A percentile compares a stretch with the other conserved stretches of the same genome.
phyloP scores from a whole-genome alignment of 2,888 invertebrate genomes.

The Charanyca ferruginea region DNA sequence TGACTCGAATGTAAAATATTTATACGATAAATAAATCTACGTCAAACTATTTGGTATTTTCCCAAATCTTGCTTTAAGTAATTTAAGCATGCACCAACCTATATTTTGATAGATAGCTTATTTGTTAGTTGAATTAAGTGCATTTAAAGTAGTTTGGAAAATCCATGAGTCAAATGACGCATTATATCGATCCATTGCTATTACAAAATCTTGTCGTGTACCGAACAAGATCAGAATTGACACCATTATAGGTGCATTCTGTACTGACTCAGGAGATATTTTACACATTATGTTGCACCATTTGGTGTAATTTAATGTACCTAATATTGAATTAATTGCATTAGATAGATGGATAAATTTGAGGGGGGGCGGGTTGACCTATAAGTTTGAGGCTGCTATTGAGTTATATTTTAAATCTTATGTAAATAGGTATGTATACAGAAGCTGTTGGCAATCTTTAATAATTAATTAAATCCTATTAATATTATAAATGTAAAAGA shows the following conservation, averaged over 20 bases:
- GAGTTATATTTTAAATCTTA: too few relatives aligned
- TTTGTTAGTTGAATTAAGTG: slow-evolving; percentile 2
- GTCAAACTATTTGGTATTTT: slow-evolving; percentile 23
- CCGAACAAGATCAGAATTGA: slow-evolving; percentile 13
- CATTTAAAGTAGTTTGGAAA: slow-evolving; percentile 23
- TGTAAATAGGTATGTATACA: too few relatives aligned
- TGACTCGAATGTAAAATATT: slow-evolving; percentile 47
- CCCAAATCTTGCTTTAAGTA: slow-evolving; percentile 13
- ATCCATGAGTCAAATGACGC: slow-evolving; percentile 30
- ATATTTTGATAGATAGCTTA: slow-evolving; percentile 1
- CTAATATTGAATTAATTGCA: too few relatives aligned
- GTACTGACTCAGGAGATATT: slow-evolving; percentile 21
- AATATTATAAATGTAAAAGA: too few relatives aligned
- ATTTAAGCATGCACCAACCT: neutral
- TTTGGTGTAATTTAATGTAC: neutral
- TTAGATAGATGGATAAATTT: too few relatives aligned
- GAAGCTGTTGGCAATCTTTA: too few relatives aligned
- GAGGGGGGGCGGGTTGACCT: too few relatives aligned
- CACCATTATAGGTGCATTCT: slow-evolving; percentile 3
- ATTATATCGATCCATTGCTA: neutral
- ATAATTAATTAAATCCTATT: too few relatives aligned
- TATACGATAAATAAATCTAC: slow-evolving; percentile 8
- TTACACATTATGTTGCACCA: neutral
- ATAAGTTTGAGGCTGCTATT: too few relatives aligned
- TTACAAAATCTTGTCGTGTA: slow-evolving; percentile 22